Base-by-base conservation (phyloP, 2,888 invertebrate species). In the Mythimna lalbum region DNA sequence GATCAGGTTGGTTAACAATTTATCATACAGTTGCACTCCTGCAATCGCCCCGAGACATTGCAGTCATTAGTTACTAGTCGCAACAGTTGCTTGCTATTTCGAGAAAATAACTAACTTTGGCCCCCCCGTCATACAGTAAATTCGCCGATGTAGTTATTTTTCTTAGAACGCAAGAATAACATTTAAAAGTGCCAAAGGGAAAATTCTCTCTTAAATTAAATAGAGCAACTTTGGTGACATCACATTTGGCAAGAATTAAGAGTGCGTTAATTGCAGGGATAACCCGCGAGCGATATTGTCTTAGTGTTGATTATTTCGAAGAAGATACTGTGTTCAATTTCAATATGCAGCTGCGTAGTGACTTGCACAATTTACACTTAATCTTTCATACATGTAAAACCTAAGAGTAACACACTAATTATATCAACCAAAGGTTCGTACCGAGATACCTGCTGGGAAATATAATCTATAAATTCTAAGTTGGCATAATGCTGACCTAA, bases 71-170 rank as follows among this genome's bases (percentile, higher is more conserved):
- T 93, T 90, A 91, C 83, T 90, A 91, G 90, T 90, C 89, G 90
- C 91, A 92, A 91, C 93, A 92, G 91, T 93, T 93, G 91, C 89
- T 86, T 86, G 90, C 87, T 90, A 90, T 92, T 92, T 91, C 83
- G 81, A 90, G 91, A 90, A 88, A 89, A 90, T 88, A 90, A 88
- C 89, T 87, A 87, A 89, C 81, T 88, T 85, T 73, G 81, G 73
- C 78, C 72, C 79, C 79, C 82, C 72, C 80, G 85, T 81, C 84
- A 85, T 83, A 87, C 84, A 88, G 83, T 87, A 88, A 88, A 80
- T 80, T 79, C 71, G 69, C 69, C 63, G 69, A 78, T 68, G 39
- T 6, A 64, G 31, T 66, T 63, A 68, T 78, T 78, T 74, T 85
- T 78, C 70, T 73, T 59, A 69, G 78, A 80, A 72, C 10, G 4